Conservation (phyloP, 2,113 vertebrate genomes). For the Cinclus cinclus region DNA sequence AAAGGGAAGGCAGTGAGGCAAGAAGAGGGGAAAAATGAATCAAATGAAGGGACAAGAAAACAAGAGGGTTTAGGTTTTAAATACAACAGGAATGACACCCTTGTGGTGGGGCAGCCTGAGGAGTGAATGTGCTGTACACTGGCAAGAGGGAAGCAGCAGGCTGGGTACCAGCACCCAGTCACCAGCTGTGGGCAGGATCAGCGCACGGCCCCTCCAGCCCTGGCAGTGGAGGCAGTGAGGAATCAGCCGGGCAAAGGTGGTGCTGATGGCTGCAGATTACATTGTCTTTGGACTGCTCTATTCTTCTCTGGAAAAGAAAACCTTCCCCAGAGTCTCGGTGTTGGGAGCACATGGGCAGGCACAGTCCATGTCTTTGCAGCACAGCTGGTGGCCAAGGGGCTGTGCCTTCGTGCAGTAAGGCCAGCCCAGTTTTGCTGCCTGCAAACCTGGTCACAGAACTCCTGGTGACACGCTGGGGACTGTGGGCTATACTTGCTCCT, state of each 20-base stretch:
- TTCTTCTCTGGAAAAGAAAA: neutral
- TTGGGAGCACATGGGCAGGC: neutral
- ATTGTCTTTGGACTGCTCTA: neutral
- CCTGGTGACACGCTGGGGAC: neutral
- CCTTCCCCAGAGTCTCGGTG: rapidly evolving
- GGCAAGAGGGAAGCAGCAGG: neutral
- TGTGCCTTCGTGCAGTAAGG: neutral
- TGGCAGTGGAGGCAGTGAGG: neutral
- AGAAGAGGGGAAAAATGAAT: neutral
- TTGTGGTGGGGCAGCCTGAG: neutral
- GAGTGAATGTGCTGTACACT: neutral
- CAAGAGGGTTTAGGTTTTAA: neutral
- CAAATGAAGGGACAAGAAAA: neutral
- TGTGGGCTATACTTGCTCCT: rapidly evolving
- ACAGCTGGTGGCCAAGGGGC: neutral
- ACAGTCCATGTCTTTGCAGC: neutral
- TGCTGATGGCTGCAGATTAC: rapidly evolving
- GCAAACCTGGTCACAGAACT: neutral
- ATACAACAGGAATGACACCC: neutral
- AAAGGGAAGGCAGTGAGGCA: neutral
- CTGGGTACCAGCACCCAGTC: neutral
- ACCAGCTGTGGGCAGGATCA: rapidly evolving
- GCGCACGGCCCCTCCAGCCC: neutral
- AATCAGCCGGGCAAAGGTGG: neutral
- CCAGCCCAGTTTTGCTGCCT: neutral